Evolutionary conservation across 2,113 vertebrate genomes (phyloP).

Genomic region (Phyllostomus hastatus): DNA sequence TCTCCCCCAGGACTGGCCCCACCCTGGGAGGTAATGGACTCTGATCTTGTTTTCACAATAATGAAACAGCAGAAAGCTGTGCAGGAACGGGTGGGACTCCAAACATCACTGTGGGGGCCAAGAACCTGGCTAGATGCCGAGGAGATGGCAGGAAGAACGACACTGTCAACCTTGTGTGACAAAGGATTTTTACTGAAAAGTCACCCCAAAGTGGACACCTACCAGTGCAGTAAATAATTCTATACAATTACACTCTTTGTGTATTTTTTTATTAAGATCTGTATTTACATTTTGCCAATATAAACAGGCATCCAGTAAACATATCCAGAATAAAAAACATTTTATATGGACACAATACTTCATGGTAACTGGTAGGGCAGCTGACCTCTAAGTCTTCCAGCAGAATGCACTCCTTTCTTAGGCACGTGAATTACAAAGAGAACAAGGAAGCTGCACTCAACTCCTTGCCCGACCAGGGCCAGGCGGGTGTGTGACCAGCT

Average conservation of each 20-base stretch:
- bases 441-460: no score
- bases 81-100: neutral
- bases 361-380: conserved; percentile 49
- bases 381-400: neutral
- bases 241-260: neutral
- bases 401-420: neutral
- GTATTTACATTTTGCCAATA: conserved; percentile 57
- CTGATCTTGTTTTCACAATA: neutral
- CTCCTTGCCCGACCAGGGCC: neutral
- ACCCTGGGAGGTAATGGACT: neutral
- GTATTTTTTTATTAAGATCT: conserved; percentile 56
- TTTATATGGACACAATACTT: conserved; percentile 44
- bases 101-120: fast-evolving
- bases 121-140: neutral
- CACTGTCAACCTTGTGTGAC: fast-evolving
- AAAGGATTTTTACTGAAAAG: neutral
- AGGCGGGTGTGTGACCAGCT: neutral
- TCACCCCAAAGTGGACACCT: neutral
- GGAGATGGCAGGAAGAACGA: neutral
- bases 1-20: neutral
- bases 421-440: neutral
- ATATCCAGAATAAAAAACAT: conserved; percentile 40
- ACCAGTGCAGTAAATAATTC: neutral
- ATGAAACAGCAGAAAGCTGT: neutral
- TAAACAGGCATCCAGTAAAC: conserved; percentile 36